These are phyloP conservation scores for Cataglyphis cursor DNA, from an alignment of 2,888 invertebrate species.

Conservation along the genomic window DNA sequence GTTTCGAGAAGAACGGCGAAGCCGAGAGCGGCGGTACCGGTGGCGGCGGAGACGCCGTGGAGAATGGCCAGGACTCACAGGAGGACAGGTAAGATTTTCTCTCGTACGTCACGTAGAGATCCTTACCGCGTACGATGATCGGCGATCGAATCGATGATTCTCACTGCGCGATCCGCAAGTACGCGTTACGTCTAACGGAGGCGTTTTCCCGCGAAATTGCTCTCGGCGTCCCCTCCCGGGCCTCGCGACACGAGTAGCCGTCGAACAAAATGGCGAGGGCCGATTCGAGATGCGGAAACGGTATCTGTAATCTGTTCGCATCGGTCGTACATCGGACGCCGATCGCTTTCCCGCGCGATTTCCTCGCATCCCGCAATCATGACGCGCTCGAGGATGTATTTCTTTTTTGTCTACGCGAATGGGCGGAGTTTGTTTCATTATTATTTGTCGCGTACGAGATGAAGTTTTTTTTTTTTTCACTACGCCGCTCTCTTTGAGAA, in stretches of 20 bases:
- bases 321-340: background rate
- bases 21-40: constrained; percentile 88
- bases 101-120: background rate
- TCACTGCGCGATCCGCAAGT: background rate
- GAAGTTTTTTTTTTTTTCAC: background rate
- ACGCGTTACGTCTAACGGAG: background rate
- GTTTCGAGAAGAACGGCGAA: constrained; percentile 88
- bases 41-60: constrained; percentile 88
- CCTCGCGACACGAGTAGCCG: background rate
- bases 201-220: constrained; percentile 48
- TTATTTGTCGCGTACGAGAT: background rate
- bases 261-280: constrained; percentile 45
- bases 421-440: background rate
- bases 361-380: background rate
- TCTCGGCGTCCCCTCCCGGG: constrained; percentile 34
- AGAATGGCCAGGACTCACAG: constrained; percentile 88
- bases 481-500: background rate
- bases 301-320: constrained; percentile 22
- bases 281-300: background rate
- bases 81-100: constrained; percentile 82
- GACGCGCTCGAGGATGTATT: background rate
- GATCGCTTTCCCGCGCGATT: background rate
- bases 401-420: constrained; percentile 5
- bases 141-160: background rate
- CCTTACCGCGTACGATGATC: background rate